phyloP scores from a whole-genome alignment of 2,888 invertebrate species.

The Taenaris catops region DNA sequence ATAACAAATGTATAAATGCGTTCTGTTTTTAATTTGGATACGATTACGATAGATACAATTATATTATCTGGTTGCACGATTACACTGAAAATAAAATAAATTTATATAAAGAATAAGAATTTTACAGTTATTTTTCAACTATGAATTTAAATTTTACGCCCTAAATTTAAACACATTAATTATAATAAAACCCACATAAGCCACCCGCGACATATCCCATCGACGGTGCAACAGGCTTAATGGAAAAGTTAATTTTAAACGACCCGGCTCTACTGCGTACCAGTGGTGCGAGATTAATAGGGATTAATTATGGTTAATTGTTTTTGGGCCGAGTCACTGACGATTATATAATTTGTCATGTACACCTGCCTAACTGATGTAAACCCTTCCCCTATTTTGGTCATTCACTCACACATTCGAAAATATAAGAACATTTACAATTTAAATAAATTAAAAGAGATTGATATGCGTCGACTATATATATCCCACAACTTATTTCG shows the following conservation, averaged over 20 bases:
- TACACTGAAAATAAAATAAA: too few relatives aligned
- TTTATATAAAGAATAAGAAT: too few relatives aligned
- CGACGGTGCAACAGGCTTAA: conserved; percentile 22
- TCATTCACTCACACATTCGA: background rate
- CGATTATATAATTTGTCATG: conserved; percentile 18
- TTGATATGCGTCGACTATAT: too few relatives aligned
- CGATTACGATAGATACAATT: too few relatives aligned
- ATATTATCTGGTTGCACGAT: too few relatives aligned
- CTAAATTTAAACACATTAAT: background rate
- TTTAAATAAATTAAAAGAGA: too few relatives aligned
- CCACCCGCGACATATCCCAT: conserved; percentile 17
- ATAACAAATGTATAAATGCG: too few relatives aligned
- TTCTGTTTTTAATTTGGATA: too few relatives aligned
- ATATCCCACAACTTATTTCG: too few relatives aligned
- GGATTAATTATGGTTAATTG: conserved; percentile 25
- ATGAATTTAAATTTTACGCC: too few relatives aligned
- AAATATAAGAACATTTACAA: too few relatives aligned
- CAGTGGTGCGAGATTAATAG: conserved; percentile 23
- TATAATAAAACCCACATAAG: conserved; percentile 10
- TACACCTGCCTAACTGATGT: background rate
- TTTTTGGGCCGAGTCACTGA: conserved; percentile 19
- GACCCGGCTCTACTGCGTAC: conserved; percentile 23
- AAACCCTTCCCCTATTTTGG: background rate
- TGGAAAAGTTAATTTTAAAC: conserved; percentile 29
- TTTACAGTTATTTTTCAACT: too few relatives aligned